phyloP scores from a whole-genome alignment of 2,888 invertebrate genomes.

The Halictus quadricinctus region DNA sequence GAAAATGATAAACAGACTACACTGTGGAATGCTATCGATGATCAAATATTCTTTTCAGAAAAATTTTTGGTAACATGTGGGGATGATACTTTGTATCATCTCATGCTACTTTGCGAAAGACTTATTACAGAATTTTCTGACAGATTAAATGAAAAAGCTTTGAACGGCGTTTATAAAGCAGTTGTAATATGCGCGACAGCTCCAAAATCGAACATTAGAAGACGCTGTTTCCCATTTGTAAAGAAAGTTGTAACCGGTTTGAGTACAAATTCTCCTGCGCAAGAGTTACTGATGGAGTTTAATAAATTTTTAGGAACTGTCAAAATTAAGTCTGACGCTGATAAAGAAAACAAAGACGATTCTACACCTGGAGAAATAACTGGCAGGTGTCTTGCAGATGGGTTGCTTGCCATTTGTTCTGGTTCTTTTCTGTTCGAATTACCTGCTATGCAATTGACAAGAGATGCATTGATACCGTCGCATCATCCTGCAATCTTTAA shows the following conservation, averaged over 20 bases:
- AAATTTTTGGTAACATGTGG: conserved; percentile 89
- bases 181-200: conserved; percentile 88
- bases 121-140: conserved; percentile 88
- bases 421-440: conserved; percentile 81
- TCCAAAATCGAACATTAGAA: conserved; percentile 85
- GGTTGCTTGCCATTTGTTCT: conserved; percentile 84
- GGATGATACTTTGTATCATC: conserved; percentile 88
- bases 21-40: conserved; percentile 89
- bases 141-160: conserved; percentile 86
- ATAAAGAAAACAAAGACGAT: conserved; percentile 80
- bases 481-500: conserved; percentile 89
- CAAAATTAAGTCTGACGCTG: conserved; percentile 84
- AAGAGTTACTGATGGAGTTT: conserved; percentile 87
- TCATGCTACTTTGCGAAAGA: conserved; percentile 89
- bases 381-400: conserved; percentile 84
- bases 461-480: conserved; percentile 88
- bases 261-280: conserved; percentile 86
- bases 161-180: conserved; percentile 88
- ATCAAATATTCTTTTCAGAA: conserved; percentile 92
- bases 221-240: conserved; percentile 85
- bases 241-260: conserved; percentile 85
- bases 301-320: conserved; percentile 86
- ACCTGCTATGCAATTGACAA: conserved; percentile 84
- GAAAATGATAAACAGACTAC: conserved; percentile 84
- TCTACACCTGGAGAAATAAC: conserved; percentile 82